Conservation (phyloP, 2,113 vertebrate species). For the Lipotes vexillifer region DNA sequence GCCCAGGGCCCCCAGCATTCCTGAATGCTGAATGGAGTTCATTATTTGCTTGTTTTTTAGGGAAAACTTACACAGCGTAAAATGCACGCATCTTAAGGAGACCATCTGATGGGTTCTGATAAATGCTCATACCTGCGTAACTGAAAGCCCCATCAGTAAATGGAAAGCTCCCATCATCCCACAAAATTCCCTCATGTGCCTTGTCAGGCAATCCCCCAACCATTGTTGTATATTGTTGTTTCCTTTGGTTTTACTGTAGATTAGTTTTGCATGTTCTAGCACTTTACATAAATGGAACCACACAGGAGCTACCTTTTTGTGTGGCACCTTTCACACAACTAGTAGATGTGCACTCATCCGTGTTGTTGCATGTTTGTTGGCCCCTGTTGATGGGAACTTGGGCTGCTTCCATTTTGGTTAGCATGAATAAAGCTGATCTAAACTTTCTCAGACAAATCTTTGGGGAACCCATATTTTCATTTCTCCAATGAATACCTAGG, state of each 20-base stretch:
- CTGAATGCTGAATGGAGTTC: neutral
- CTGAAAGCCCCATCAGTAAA: neutral
- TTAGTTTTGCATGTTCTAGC: neutral
- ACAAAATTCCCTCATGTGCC: neutral
- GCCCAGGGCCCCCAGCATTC: neutral
- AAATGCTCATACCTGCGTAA: neutral
- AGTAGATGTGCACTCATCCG: accelerated
- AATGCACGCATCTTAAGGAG: neutral
- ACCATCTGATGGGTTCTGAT: too few species aligned
- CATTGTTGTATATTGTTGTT: neutral
- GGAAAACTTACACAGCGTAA: neutral
- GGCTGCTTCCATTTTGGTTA: neutral
- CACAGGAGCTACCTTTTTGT: accelerated
- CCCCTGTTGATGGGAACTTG: neutral
- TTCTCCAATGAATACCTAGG: neutral
- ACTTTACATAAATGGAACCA: neutral
- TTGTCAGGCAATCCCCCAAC: neutral
- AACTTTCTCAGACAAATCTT: neutral
- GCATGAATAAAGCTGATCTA: neutral
- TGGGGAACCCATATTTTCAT: neutral
- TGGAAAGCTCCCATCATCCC: neutral
- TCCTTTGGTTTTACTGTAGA: neutral
- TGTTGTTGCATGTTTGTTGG: too few species aligned
- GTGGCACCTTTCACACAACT: neutral
- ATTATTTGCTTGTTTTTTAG: neutral